These are phyloP conservation scores for Drosophila mimetica DNA, from an alignment of 2,888 invertebrate species.

Conservation along the genomic window DNA sequence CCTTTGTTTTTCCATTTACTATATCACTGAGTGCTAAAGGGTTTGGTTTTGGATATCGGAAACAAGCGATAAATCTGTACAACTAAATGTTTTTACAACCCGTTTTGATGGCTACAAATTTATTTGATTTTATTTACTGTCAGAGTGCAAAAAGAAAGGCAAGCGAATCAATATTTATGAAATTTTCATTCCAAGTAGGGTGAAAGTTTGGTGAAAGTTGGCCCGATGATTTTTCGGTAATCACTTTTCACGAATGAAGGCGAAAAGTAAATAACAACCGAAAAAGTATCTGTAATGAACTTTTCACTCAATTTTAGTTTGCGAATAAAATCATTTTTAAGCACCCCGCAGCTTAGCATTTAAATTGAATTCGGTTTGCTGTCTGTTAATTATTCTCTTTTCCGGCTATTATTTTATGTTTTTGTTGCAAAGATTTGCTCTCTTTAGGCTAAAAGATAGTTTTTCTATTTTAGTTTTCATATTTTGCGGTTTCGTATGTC, in stretches of 20 bases:
- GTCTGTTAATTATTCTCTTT: slow-evolving; percentile 12
- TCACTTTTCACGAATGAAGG: slow-evolving; percentile 7
- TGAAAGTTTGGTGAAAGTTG: slow-evolving; percentile 10
- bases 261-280: background rate
- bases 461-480: slow-evolving; percentile 38
- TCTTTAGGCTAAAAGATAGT: slow-evolving; percentile 30
- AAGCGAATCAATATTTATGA: slow-evolving; percentile 6
- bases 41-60: slow-evolving; percentile 12
- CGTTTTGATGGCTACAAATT: slow-evolving; percentile 42
- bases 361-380: slow-evolving; percentile 34
- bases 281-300: slow-evolving; percentile 1
- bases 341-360: slow-evolving; percentile 25
- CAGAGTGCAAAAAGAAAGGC: background rate
- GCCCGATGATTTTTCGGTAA: slow-evolving; percentile 13
- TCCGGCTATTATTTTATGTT: slow-evolving; percentile 13
- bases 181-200: slow-evolving; percentile 1
- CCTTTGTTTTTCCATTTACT: slow-evolving; percentile 3
- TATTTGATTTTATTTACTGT: slow-evolving; percentile 1
- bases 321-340: slow-evolving; percentile 8
- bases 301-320: slow-evolving; percentile 1
- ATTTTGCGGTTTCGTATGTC: slow-evolving; percentile 38
- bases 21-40: slow-evolving; percentile 27
- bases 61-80: slow-evolving; percentile 9
- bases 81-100: slow-evolving; percentile 46
- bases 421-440: slow-evolving; percentile 15